Base-by-base conservation (phyloP, 2,113 vertebrate species). In the Pygoscelis antarcticus region DNA sequence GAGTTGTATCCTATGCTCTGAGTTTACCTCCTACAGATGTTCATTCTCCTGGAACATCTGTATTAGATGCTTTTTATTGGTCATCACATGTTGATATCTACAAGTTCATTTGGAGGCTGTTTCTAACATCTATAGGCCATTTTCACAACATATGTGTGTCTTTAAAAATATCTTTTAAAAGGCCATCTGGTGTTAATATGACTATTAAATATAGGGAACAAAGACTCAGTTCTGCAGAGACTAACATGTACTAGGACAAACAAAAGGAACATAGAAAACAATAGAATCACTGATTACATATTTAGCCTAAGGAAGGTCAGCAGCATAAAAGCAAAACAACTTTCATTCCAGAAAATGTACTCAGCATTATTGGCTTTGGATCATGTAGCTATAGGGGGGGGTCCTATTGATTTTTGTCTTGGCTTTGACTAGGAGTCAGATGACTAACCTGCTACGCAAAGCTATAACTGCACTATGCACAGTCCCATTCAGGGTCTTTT, bases 341-440 rank as follows among this genome's bases (percentile, higher is more conserved):
- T 94, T 97, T 80, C 38, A 93, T 92, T 96, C 40, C 94, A 97
- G 96, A 96, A 98, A 95, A 96, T 89, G 64, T 88, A 97, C 91
- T 89, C 83, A 97, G 97, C 65, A 89, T 96, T 93, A 96, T 91
- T 92, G 96, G 89, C 77, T 98, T 97, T 96, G 87, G 82, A 97
- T 98, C 96, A 84, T 94, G 80, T 93, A 94, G 96, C 98, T 97
- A 81, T 89, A 97, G 95, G 51, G 38, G 4, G 2, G n/a, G 77
- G 92, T 98, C 83, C 93, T 97, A 97, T 97, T 97, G 87, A 97
- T 96, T 93, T 95, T 91, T 62, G 17, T 90, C 87, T 97, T 78
- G 30, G 81, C 66, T 85, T 72, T 91, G 78, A 77, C 76, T 38
- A 64, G 72, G 36, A 97, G 57, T 94, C 75, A 87, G 96, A 93